Percentiles rank a stretch among this genome's conserved stretches.
Conservation (phyloP, 2,797 vertebrate species). For the Leptodactylus fallax region DNA sequence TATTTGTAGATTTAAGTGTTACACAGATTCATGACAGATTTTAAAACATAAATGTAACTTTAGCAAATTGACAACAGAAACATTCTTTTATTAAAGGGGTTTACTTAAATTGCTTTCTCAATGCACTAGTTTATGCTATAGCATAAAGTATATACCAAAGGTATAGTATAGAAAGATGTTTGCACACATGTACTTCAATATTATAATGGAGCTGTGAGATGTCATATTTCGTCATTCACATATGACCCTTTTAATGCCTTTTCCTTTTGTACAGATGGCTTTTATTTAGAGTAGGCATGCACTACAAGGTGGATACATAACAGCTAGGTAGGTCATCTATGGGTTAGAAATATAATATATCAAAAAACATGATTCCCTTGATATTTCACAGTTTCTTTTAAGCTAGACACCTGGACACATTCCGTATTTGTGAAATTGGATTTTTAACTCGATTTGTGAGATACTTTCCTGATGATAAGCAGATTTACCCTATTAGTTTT, state of each 20-base stretch:
- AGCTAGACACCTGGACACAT: not conserved
- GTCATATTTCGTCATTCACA: constrained; percentile 4
- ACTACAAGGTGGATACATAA: constrained; percentile 3
- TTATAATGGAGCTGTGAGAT: not conserved
- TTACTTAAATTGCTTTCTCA: not conserved
- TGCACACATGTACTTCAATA: not conserved
- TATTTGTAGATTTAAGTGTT: too few species aligned
- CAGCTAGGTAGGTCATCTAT: constrained; percentile 9
- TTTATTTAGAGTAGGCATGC: not conserved
- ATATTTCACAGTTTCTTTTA: constrained; percentile 20
- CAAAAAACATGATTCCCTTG: constrained; percentile 6
- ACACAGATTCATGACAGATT: too few species aligned
- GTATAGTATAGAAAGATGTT: not conserved
- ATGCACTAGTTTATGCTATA: not conserved
- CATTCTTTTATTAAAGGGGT: too few species aligned
- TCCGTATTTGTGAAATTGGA: not conserved
- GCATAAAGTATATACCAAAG: not conserved
- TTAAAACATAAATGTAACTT: not conserved
- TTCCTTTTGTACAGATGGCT: constrained; percentile 28
- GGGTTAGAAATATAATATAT: not conserved
- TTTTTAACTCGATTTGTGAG: not conserved
- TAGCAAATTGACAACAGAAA: not conserved
- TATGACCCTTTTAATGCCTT: not conserved
- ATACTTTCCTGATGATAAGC: not conserved
- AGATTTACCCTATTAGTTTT: too few species aligned